Percentiles rank a stretch among this genome's conserved stretches.
Conservation (phyloP, 2,113 vertebrate genomes). For the Anoura caudifer region DNA sequence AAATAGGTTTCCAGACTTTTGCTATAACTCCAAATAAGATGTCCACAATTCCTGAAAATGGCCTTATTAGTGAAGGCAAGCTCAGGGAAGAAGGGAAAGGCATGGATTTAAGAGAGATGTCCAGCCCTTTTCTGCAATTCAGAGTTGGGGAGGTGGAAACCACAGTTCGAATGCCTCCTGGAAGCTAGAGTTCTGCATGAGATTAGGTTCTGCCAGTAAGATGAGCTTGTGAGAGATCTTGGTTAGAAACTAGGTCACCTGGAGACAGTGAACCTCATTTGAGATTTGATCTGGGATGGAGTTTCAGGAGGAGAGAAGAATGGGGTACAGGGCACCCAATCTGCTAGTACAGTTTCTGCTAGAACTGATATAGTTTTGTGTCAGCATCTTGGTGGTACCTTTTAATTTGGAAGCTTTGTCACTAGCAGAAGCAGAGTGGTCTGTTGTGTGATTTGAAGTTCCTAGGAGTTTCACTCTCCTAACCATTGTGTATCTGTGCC, state of each 20-base stretch:
- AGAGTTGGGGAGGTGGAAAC: background rate
- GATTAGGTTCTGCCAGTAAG: background rate
- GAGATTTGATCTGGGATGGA: background rate
- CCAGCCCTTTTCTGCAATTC: background rate
- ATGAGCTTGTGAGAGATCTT: background rate
- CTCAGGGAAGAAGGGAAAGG: background rate
- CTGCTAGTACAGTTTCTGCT: background rate
- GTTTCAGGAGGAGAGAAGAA: background rate
- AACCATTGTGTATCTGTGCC: background rate
- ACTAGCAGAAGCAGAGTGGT: background rate
- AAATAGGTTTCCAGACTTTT: background rate
- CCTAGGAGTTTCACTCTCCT: background rate
- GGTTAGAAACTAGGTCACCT: background rate
- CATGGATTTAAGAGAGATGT: background rate
- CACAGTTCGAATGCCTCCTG: background rate
- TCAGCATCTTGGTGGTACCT: background rate
- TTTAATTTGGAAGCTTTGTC: background rate
- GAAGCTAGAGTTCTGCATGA: background rate
- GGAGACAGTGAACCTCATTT: background rate
- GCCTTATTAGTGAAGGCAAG: background rate
- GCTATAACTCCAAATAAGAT: background rate
- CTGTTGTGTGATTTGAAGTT: background rate
- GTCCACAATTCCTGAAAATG: background rate
- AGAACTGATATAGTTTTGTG: background rate
- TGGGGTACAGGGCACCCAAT: background rate